phyloP scores from a whole-genome alignment of 2,113 vertebrate species.

The Gadus chalcogrammus region DNA sequence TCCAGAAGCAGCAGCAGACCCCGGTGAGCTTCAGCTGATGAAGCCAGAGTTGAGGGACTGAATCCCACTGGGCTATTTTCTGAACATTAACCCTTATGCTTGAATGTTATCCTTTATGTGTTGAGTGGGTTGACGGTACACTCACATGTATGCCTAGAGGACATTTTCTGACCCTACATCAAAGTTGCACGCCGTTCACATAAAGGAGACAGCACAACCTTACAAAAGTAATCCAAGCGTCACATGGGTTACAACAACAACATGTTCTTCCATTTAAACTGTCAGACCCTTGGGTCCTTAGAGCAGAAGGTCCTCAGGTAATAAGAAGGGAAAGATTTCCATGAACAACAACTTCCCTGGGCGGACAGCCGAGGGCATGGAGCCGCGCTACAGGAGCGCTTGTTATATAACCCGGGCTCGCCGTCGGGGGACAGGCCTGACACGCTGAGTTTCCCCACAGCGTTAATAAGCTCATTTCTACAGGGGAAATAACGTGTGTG shows the following conservation, averaged over 20 bases:
- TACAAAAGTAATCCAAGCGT: not conserved
- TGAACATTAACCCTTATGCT: no score
- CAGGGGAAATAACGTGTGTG: not conserved
- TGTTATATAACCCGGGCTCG: slow-evolving; percentile 21
- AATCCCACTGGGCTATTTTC: no score
- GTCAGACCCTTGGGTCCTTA: not conserved
- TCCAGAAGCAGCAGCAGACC: no score
- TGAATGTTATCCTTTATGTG: no score
- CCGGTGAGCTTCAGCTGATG: no score
- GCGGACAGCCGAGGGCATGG: not conserved
- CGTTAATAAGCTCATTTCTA: slow-evolving; percentile 24
- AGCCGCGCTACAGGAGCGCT: not conserved
- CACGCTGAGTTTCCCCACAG: slow-evolving; percentile 9
- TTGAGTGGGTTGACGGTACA: no score
- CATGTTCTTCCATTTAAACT: not conserved
- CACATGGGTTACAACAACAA: not conserved
- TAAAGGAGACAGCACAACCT: not conserved
- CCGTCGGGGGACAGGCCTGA: slow-evolving; percentile 8
- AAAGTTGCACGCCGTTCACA: no score
- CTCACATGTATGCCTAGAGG: no score
- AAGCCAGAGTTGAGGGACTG: no score
- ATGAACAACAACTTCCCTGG: slow-evolving; percentile 24
- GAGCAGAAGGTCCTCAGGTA: not conserved
- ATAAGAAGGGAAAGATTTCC: not conserved
- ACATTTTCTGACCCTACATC: no score